Evolutionary conservation across 2,113 vertebrate genomes (phyloP), one percentile per base, ranked within the genome.

Genomic region (Anguilla rostrata): DNA sequence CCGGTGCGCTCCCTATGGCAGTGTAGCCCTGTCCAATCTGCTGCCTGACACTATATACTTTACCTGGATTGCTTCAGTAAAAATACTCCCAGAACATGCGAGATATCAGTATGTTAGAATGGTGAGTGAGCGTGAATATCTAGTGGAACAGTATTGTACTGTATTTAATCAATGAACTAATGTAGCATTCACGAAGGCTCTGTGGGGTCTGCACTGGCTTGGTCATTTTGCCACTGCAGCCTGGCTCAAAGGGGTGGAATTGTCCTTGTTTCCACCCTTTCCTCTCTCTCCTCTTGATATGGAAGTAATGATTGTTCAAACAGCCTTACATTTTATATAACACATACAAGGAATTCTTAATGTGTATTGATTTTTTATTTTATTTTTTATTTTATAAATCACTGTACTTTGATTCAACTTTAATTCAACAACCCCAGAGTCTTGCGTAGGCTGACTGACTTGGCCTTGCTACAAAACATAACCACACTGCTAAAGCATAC

Each of bases 101-200:
- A 1, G 20, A 71, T 71, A 71, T 71, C 6, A 26, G 60, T 20
- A 63, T 5, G 18, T 63, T 16, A 20, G 18, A 14, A 60, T 60
- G 57, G 57, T 60, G 12, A 60, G 57, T 60, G 57, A 16, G 12
- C 14, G 1, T 60, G 57, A 7, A 60, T 60, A 60, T 16, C 57
- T 15, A 20, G 6, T 60, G 12, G 14, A 14, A 15, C 57, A 60
- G 57, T 63, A 16, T 18, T 63, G 3, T 6, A 1, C 6, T 86
- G 84, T 89, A 34, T 92, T 78, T 86, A 83, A 91, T 89, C 91
- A 94, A 94, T 94, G 93, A 92, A 94, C 92, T 90, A 89, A 40
- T 82, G 87, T 94, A 92, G 92, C 90, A 85, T 95, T 94, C 94
- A 90, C 91, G 90, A 90, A 94, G 93, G 90, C 94, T 81, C 15